Evolutionary conservation across 1,140 invertebrate species (phyloP).

Genomic region (Daktulosphaira vitifoliae): DNA sequence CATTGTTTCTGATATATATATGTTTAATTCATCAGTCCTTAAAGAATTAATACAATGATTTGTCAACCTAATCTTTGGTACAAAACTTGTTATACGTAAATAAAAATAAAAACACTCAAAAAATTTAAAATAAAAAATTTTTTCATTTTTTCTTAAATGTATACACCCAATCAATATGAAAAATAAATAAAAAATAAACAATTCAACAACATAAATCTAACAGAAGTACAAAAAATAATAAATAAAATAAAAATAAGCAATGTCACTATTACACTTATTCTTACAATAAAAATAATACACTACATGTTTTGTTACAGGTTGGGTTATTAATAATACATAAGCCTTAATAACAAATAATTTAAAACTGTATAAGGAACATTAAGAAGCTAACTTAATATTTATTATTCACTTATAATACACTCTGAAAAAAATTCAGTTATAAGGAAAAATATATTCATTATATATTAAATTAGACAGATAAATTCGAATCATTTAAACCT

Average conservation of each 20-base stretch:
- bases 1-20: too few relatives aligned
- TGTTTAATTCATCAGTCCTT: slow-evolving; percentile 32
- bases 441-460: slow-evolving; percentile 10
- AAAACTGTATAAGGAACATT: slow-evolving; percentile 29
- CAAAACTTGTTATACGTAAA: slow-evolving; percentile 24
- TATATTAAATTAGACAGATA: slow-evolving; percentile 5
- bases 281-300: slow-evolving; percentile 1
- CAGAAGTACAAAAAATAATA: slow-evolving; percentile 20
- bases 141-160: slow-evolving; percentile 6
- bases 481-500: not conserved
- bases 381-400: slow-evolving; percentile 16
- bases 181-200: slow-evolving; percentile 18
- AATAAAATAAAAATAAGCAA: slow-evolving; percentile 19
- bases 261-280: not conserved
- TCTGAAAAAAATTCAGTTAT: slow-evolving; percentile 13
- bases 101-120: not conserved
- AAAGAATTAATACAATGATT: slow-evolving; percentile 30
- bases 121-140: not conserved
- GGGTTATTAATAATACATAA: not conserved
- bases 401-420: not conserved
- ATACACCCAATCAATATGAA: slow-evolving; percentile 24
- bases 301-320: not conserved
- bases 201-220: slow-evolving; percentile 33
- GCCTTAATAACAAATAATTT: not conserved
- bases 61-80: slow-evolving; percentile 30